These are phyloP conservation scores for Xestia xanthographa DNA, from an alignment of 2,888 invertebrate species.

Conservation along the genomic window DNA sequence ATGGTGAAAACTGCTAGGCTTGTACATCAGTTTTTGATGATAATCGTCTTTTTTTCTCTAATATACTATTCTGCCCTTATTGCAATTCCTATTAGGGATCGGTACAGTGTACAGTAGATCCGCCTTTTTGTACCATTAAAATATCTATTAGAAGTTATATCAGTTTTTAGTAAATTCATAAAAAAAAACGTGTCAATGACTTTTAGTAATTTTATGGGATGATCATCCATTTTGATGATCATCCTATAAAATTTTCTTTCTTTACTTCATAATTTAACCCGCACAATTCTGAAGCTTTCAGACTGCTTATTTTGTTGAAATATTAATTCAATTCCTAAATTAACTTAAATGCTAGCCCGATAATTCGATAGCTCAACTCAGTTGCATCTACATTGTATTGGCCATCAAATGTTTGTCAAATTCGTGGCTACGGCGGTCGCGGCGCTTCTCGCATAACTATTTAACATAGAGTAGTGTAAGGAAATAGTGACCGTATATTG, in stretches of 20 bases:
- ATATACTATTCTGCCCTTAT: background rate
- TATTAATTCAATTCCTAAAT: background rate
- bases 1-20: background rate
- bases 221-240: too few relatives aligned
- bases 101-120: background rate
- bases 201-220: too few relatives aligned
- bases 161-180: too few relatives aligned
- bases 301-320: background rate
- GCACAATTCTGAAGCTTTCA: background rate
- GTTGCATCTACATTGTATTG: constrained; percentile 19
- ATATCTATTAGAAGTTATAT: too few relatives aligned
- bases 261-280: background rate
- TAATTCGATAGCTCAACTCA: constrained; percentile 19
- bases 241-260: too few relatives aligned
- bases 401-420: constrained; percentile 32
- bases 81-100: background rate
- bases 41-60: background rate
- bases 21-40: background rate
- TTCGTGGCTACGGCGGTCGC: constrained; percentile 30
- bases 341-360: background rate
- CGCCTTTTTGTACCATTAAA: background rate
- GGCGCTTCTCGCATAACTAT: constrained; percentile 38
- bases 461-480: constrained; percentile 36
- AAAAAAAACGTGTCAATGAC: background rate
- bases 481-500: constrained; percentile 15